Evolutionary conservation across 2,888 invertebrate genomes (phyloP).

Genomic region (Drosophila colorata): DNA sequence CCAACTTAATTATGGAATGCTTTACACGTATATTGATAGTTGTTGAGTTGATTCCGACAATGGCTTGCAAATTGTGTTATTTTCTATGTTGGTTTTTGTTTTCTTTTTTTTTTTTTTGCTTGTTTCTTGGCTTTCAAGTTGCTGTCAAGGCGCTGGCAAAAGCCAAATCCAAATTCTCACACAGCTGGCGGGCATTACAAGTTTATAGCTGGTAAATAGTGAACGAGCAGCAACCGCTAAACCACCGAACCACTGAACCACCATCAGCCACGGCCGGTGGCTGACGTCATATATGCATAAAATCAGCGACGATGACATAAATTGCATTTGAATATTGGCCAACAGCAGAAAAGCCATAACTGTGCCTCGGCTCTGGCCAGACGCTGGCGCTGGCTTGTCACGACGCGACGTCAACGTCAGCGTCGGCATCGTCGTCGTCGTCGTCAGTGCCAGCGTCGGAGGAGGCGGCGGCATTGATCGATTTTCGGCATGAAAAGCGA

Average conservation of each 20-base stretch:
- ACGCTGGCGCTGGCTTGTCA: conserved; percentile 66
- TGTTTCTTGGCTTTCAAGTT: conserved; percentile 38
- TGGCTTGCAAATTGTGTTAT: conserved; percentile 20
- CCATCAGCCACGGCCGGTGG: conserved; percentile 62
- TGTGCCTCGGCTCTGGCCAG: conserved; percentile 22
- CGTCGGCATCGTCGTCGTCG: conserved; percentile 17
- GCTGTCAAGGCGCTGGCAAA: conserved; percentile 49
- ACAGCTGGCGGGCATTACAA: conserved; percentile 72
- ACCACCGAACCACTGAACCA: conserved; percentile 58
- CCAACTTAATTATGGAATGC: conserved; percentile 45
- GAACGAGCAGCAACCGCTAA: conserved; percentile 27
- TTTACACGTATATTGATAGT: conserved; percentile 24
- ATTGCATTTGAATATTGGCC: conserved; percentile 83
- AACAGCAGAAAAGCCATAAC: conserved; percentile 69
- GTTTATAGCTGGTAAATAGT: conserved; percentile 62
- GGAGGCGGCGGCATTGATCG: conserved; percentile 55
- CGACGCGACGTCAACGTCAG: conserved; percentile 56
- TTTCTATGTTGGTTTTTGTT: too few relatives aligned
- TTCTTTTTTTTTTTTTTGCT: not conserved
- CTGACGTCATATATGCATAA: conserved; percentile 72
- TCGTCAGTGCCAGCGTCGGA: conserved; percentile 5
- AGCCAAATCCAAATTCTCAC: conserved; percentile 52
- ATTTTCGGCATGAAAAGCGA: conserved; percentile 67
- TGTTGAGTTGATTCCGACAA: conserved; percentile 38
- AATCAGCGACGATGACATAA: conserved; percentile 79